Conservation (phyloP, 2,113 vertebrate genomes). For the Sylvilagus bachmani region DNA sequence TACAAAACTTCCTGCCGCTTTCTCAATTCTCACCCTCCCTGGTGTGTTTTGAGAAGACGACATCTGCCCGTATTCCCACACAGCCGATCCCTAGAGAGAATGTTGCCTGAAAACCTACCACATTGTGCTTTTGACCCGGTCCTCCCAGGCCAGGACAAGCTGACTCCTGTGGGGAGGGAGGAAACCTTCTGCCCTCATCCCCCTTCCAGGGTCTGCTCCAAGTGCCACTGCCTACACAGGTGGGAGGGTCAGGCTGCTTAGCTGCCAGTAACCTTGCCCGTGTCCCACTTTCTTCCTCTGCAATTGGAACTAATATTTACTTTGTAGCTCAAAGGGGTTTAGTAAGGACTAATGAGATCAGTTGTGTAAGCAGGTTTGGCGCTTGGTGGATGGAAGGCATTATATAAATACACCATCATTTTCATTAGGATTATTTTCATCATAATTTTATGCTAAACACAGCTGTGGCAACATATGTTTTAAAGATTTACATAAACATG, state of each 20-base stretch:
- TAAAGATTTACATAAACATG: conserved; percentile 83
- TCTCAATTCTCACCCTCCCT: background rate
- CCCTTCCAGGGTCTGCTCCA: background rate
- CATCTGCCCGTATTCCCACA: background rate
- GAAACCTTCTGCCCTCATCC: background rate
- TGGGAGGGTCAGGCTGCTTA: conserved; percentile 13
- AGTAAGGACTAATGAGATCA: conserved; percentile 80
- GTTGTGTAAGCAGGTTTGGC: conserved; percentile 66
- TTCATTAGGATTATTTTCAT: conserved; percentile 85
- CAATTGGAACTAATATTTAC: conserved; percentile 79
- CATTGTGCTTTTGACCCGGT: background rate
- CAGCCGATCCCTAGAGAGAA: conserved; percentile 2
- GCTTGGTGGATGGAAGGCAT: conserved; percentile 70
- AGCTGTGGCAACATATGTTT: conserved; percentile 82
- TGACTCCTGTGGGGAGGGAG: background rate
- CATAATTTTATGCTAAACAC: conserved; percentile 79
- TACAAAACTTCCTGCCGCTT: background rate
- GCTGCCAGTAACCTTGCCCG: conserved; percentile 52
- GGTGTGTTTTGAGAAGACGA: background rate
- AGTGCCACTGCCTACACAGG: background rate
- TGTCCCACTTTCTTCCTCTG: conserved; percentile 63
- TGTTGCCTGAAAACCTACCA: background rate
- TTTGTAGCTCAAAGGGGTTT: conserved; percentile 74
- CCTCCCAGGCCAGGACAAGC: background rate
- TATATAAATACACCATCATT: conserved; percentile 83